These are phyloP conservation scores for Colinus virginianus DNA, from an alignment of 2,113 vertebrate genomes.

Conservation along the genomic window DNA sequence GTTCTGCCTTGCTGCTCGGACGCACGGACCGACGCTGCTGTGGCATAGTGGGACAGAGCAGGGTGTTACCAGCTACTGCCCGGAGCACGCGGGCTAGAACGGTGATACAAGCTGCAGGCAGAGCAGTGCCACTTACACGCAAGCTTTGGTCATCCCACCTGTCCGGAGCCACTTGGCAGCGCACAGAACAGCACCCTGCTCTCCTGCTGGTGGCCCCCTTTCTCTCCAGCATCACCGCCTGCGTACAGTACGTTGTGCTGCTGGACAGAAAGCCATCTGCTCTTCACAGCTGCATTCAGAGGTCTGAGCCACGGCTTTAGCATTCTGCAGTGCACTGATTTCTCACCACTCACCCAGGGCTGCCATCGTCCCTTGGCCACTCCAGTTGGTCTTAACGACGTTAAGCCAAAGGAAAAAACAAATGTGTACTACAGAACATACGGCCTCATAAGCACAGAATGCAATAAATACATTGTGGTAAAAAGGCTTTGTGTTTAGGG, in stretches of 20 bases:
- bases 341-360: constrained; percentile 44
- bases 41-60: too few species aligned
- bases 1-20: neutral
- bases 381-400: neutral
- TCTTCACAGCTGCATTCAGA: constrained; percentile 58
- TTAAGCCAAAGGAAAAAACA: neutral
- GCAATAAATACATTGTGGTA: neutral
- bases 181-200: neutral
- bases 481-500: neutral
- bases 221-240: neutral
- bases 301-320: constrained; percentile 43
- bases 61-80: too few species aligned
- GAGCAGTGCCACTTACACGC: neutral
- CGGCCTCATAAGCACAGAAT: neutral
- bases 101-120: neutral
- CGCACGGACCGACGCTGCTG: too few species aligned
- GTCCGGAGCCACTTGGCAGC: neutral
- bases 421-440: neutral
- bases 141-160: neutral
- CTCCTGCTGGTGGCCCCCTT: neutral
- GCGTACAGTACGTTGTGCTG: neutral
- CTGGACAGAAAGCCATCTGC: constrained; percentile 37
- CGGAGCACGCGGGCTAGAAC: too few species aligned
- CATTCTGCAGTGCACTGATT: neutral
- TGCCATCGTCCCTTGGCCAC: neutral